Base-by-base conservation (phyloP, 2,113 vertebrate genomes). In the Rattus norvegicus region DNA sequence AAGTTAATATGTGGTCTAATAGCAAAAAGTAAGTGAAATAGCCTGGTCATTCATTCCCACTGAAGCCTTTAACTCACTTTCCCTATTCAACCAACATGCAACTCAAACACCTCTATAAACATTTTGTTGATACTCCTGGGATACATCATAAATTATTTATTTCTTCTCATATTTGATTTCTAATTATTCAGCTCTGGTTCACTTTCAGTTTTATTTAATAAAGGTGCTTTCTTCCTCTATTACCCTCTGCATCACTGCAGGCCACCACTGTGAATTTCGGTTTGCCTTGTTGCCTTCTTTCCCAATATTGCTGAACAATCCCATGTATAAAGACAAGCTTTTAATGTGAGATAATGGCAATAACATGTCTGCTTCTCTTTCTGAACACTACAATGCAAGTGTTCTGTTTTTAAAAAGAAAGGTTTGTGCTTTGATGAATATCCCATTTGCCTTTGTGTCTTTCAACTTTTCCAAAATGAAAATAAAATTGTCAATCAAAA, bases 401-500 rank as follows among this genome's bases (percentile, higher is more conserved):
- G 59, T 97, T 90, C 89, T 96, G 61, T 95, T 52, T 94, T 96
- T 12, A 39, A 43, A 14, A 90, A 97, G 73, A 85, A 96, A 96
- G 12, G 19, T 91, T 95, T 80, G 83, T 90, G 54, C n/a, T 72
- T 96, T 89, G 88, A 96, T 59, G 72, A 54, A 81, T 88, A 52
- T 49, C 90, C 39, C 67, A 95, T 91, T 97, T 96, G 84, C 61
- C 93, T 80, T 81, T 97, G 79, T 75, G 54, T 69, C 93, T 75
- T 97, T 86, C 83, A 54, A 77, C 61, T 90, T 88, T 93, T 96
- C 30, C 59, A 92, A 96, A 93, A 86, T 77, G 59, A 11, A 93
- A 97, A 94, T 92, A 96, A 97, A 97, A 93, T 93, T 96, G 59
- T 93, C 94, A 95, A 83, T 95, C 87, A 96, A 97, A 97, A 90